A percentile compares a stretch with the other conserved stretches of the same genome.
These are phyloP conservation scores for Meloidogyne chitwoodi DNA, from an alignment of 1,140 invertebrate species.

Conservation along the genomic window DNA sequence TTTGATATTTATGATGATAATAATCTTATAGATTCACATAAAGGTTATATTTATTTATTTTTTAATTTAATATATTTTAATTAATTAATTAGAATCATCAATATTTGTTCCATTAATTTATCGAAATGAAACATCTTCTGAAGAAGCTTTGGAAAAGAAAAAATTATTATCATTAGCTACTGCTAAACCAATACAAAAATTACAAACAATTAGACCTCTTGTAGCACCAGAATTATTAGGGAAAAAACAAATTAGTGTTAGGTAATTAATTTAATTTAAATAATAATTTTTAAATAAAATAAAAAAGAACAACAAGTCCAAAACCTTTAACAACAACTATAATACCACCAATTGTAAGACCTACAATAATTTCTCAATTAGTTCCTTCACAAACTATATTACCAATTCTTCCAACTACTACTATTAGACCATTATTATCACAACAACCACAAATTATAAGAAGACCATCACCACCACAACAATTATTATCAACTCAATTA, in stretches of 20 bases:
- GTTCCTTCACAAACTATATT: conserved; percentile 21
- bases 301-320: neutral
- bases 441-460: no score
- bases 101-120: conserved; percentile 53
- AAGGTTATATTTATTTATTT: neutral
- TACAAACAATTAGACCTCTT: conserved; percentile 20
- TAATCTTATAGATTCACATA: conserved; percentile 35
- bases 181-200: conserved; percentile 27
- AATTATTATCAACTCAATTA: no score
- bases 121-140: conserved; percentile 48
- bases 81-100: conserved; percentile 29
- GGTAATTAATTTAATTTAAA: conserved; percentile 17
- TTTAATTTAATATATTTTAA: neutral
- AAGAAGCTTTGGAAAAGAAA: conserved; percentile 22
- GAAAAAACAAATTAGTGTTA: conserved; percentile 29
- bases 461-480: conserved; percentile 12
- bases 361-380: neutral
- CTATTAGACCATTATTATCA: no score
- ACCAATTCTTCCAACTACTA: neutral
- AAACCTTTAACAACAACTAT: neutral
- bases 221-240: conserved; percentile 26
- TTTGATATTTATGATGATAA: conserved; percentile 51
- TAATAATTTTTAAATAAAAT: conserved; percentile 14
- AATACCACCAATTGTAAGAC: neutral
- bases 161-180: neutral